These are phyloP conservation scores for Gymnarchus niloticus DNA, from an alignment of 2,113 vertebrate genomes.

Conservation along the genomic window DNA sequence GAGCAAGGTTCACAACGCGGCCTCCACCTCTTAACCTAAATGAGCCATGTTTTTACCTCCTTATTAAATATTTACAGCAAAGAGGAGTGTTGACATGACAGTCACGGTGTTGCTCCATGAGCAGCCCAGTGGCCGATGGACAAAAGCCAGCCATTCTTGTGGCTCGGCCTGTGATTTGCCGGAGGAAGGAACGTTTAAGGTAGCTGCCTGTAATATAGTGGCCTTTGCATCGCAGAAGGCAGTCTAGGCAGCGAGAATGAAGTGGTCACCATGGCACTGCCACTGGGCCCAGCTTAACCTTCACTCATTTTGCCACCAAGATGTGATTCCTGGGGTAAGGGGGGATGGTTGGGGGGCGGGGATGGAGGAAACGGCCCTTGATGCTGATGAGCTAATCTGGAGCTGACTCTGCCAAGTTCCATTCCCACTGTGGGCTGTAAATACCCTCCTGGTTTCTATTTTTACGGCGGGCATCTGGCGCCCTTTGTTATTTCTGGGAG, in stretches of 20 bases:
- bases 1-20: too few relatives aligned
- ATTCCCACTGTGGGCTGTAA: constrained; percentile 41
- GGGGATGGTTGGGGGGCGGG: too few relatives aligned
- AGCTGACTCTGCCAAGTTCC: constrained; percentile 40
- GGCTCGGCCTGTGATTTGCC: background rate
- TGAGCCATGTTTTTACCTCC: background rate
- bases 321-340: background rate
- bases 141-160: background rate
- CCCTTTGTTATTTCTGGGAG: constrained; percentile 58
- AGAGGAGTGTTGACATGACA: background rate
- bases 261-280: background rate
- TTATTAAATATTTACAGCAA: background rate
- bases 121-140: background rate
- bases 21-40: too few relatives aligned
- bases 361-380: constrained; percentile 21
- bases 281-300: background rate
- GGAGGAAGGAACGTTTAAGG: background rate
- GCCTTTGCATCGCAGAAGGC: too few relatives aligned
- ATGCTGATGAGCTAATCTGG: constrained; percentile 44
- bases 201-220: too few relatives aligned
- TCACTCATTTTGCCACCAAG: background rate
- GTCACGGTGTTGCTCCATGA: background rate
- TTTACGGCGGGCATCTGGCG: constrained; percentile 40
- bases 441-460: constrained; percentile 55
- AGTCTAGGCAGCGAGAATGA: background rate